These are phyloP conservation scores for Paracanthobrama guichenoti DNA, from an alignment of 2,113 vertebrate species.

Conservation along the genomic window DNA sequence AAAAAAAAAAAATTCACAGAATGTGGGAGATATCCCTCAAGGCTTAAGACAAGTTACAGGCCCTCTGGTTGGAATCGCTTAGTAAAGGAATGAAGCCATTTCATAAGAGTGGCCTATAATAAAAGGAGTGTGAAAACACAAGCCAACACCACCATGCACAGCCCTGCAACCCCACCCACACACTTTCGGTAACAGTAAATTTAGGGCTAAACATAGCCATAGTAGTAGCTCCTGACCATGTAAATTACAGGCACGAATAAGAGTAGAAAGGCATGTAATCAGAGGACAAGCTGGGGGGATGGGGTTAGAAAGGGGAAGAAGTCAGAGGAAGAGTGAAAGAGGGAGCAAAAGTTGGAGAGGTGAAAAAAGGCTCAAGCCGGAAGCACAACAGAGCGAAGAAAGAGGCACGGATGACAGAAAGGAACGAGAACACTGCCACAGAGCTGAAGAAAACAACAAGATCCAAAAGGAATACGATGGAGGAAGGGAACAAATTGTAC, in stretches of 20 bases:
- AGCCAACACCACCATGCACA: conserved; percentile 70
- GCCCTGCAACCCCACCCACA: conserved; percentile 79
- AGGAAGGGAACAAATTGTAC: neutral
- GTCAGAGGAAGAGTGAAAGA: conserved; percentile 63
- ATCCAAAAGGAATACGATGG: neutral
- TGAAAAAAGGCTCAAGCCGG: conserved; percentile 29
- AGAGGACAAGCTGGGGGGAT: conserved; percentile 61
- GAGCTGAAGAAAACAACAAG: neutral
- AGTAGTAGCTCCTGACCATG: conserved; percentile 76
- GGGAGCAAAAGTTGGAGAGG: conserved; percentile 60
- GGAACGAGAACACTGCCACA: neutral
- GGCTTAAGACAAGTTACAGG: conserved; percentile 60
- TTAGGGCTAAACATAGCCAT: conserved; percentile 78
- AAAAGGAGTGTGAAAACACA: conserved; percentile 81
- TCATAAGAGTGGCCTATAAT: conserved; percentile 77
- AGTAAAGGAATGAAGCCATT: conserved; percentile 75
- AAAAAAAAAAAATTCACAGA: no score
- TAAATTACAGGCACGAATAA: conserved; percentile 77
- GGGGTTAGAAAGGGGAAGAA: conserved; percentile 59
- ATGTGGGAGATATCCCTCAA: conserved; percentile 36
- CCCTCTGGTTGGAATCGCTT: conserved; percentile 70
- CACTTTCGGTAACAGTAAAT: conserved; percentile 80
- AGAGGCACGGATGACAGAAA: conserved; percentile 13
- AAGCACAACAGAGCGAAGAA: neutral
- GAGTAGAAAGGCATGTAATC: conserved; percentile 75